These are phyloP conservation scores for Yponomeuta cagnagella DNA, from an alignment of 2,888 invertebrate genomes.

Conservation along the genomic window DNA sequence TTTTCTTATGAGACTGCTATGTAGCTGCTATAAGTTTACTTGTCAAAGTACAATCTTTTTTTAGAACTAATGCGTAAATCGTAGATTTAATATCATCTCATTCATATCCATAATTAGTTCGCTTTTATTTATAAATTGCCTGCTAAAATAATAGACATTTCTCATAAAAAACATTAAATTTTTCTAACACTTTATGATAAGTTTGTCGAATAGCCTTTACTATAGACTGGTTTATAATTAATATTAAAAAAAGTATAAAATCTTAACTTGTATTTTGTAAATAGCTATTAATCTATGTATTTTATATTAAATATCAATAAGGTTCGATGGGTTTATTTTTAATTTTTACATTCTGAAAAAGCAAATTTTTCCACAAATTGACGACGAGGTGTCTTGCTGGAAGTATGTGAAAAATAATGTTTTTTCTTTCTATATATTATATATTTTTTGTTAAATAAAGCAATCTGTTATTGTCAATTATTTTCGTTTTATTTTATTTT, in stretches of 20 bases:
- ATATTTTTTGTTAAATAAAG: constrained; percentile 77
- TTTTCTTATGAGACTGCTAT: constrained; percentile 23
- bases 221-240: constrained; percentile 75
- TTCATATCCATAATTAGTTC: constrained; percentile 14
- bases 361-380: constrained; percentile 58
- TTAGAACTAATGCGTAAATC: constrained; percentile 17
- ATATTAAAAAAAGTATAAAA: constrained; percentile 45
- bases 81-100: constrained; percentile 4
- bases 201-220: constrained; percentile 74
- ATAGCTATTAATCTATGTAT: constrained; percentile 75
- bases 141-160: constrained; percentile 49
- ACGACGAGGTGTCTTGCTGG: constrained; percentile 38
- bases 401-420: constrained; percentile 65
- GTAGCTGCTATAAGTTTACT: constrained; percentile 20
- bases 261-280: constrained; percentile 74
- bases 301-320: constrained; percentile 72
- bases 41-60: constrained; percentile 22
- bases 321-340: constrained; percentile 73
- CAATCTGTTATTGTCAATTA: constrained; percentile 73
- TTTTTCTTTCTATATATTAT: constrained; percentile 71
- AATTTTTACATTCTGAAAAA: constrained; percentile 70
- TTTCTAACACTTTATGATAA: constrained; percentile 69
- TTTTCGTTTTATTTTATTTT: constrained; percentile 50
- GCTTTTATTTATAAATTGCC: constrained; percentile 49
- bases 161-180: constrained; percentile 36